A percentile compares a stretch with the other conserved stretches of the same genome.
Evolutionary conservation across 2,113 vertebrate species (phyloP).

Genomic region (Ceyx cyanopectus): DNA sequence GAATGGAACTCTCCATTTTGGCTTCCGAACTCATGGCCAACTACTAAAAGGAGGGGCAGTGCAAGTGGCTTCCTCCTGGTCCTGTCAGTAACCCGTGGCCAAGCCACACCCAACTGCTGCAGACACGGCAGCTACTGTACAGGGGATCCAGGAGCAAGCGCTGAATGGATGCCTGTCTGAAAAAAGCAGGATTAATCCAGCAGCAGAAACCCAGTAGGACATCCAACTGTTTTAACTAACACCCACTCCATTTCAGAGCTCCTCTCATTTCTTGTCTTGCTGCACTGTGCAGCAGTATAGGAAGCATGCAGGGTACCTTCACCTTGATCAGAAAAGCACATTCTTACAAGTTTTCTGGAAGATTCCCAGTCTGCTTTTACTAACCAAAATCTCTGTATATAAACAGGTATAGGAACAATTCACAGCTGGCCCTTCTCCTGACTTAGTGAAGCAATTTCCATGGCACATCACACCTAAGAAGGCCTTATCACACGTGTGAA

Average conservation of each 20-base stretch:
- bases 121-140: not conserved
- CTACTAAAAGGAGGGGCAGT: not conserved
- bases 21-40: not conserved
- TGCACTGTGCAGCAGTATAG: not conserved
- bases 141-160: not conserved
- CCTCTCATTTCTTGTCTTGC: not conserved
- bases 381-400: not conserved
- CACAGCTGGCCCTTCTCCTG: not conserved
- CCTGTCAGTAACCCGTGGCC: not conserved
- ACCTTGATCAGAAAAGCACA: not conserved
- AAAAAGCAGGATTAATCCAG: not conserved
- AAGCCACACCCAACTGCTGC: not conserved
- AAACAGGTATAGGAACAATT: not conserved
- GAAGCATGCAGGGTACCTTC: not conserved
- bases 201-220: not conserved
- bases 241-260: not conserved
- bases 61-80: not conserved
- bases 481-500: not conserved
- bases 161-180: not conserved
- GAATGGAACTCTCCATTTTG: not conserved
- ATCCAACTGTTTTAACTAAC: not conserved
- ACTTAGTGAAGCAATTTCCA: not conserved
- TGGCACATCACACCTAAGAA: not conserved
- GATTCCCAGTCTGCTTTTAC: not conserved
- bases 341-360: not conserved